Conservation (phyloP, 2,113 vertebrate species). For the Bungarus multicinctus region DNA sequence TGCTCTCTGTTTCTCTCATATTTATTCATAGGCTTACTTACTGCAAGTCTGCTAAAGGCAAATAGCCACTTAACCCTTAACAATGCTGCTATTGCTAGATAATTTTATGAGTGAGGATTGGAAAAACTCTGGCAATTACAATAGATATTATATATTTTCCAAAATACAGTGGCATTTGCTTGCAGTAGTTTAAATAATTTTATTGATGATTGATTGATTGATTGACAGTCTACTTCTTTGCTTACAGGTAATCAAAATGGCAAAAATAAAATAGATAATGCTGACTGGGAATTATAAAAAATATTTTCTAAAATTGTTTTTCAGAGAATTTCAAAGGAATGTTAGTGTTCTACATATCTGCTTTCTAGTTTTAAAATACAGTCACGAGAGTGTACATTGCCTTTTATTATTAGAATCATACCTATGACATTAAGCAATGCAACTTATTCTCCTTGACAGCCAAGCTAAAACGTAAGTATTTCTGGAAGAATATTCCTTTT, state of each 20-base stretch:
- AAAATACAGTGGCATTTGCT: not conserved
- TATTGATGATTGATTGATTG: not conserved
- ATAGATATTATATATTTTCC: not conserved
- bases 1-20: not conserved
- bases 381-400: not conserved
- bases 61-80: not conserved
- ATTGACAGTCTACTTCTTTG: not conserved
- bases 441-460: slow-evolving; percentile 12
- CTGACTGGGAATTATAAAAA: not conserved
- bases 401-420: slow-evolving; percentile 12
- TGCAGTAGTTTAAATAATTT: not conserved
- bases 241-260: not conserved
- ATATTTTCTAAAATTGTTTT: not conserved
- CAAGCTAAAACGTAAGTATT: slow-evolving; percentile 22
- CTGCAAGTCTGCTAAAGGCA: not conserved
- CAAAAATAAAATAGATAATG: not conserved
- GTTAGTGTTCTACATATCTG: not conserved
- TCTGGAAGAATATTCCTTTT: slow-evolving; percentile 11
- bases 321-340: not conserved
- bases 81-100: not conserved
- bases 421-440: slow-evolving; percentile 14
- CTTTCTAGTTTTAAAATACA: slow-evolving; percentile 15
- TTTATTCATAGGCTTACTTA: not conserved
- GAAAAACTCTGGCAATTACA: not conserved
- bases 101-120: not conserved